These are phyloP conservation scores for Caenorhabditis sp. DNA, from an alignment of 2,888 invertebrate species.

Conservation along the genomic window DNA sequence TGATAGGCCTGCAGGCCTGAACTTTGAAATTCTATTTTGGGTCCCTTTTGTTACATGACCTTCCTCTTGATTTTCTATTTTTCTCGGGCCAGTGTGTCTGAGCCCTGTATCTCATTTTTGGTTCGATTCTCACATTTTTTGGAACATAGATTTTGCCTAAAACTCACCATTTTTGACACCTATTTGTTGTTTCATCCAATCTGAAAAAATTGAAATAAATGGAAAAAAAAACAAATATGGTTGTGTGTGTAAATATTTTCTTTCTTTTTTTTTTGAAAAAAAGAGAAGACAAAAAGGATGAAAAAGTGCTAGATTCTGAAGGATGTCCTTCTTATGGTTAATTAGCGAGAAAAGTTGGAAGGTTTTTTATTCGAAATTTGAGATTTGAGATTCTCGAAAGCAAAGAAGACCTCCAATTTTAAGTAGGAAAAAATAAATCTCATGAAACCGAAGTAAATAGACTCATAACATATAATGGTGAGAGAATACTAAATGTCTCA, in stretches of 20 bases:
- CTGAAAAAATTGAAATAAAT: background rate
- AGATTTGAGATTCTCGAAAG: background rate
- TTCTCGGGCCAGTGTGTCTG: too few species aligned
- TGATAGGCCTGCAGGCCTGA: too few species aligned
- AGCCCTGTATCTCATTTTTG: too few species aligned
- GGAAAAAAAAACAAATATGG: background rate
- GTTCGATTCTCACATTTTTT: too few species aligned
- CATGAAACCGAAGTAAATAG: background rate
- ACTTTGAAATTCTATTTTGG: too few species aligned
- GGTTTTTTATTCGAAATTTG: background rate
- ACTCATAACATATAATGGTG: background rate
- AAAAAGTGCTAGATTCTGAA: background rate
- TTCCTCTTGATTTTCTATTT: too few species aligned
- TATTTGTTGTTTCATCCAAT: too few species aligned
- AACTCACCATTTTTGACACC: background rate
- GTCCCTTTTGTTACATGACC: too few species aligned
- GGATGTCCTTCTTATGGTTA: background rate
- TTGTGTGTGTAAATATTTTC: too few species aligned
- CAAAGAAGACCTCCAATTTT: background rate
- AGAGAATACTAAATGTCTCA: background rate
- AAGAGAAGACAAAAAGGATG: background rate
- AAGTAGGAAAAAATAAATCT: too few species aligned
- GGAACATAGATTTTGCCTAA: too few species aligned
- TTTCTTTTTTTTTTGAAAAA: background rate
- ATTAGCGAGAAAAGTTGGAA: background rate